phyloP scores from a whole-genome alignment of 2,888 invertebrate species.

The Chrysina gloriosa region DNA sequence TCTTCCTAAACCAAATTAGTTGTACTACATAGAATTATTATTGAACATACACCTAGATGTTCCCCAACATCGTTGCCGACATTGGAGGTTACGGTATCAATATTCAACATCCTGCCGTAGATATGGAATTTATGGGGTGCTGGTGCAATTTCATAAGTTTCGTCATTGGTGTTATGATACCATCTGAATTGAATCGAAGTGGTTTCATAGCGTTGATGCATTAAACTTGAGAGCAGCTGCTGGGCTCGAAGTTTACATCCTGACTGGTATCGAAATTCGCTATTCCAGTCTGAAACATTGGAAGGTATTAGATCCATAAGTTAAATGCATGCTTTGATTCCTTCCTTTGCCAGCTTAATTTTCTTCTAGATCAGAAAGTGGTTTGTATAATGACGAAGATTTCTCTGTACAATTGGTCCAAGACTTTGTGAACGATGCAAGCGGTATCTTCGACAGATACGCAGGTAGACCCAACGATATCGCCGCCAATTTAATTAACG shows the following conservation, averaged over 20 bases:
- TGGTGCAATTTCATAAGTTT: slow-evolving; percentile 31
- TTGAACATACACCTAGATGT: too few relatives aligned
- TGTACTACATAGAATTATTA: too few relatives aligned
- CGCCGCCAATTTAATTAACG: background rate
- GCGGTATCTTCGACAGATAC: background rate
- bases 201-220: slow-evolving; percentile 12
- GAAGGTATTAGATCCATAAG: too few relatives aligned
- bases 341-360: too few relatives aligned
- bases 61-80: background rate
- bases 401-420: slow-evolving; percentile 6
- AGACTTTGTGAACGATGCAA: slow-evolving; percentile 8
- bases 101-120: background rate
- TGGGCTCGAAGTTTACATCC: slow-evolving; percentile 8
- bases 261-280: slow-evolving; percentile 12
- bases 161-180: background rate
- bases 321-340: too few relatives aligned
- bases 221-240: background rate
- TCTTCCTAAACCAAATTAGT: too few relatives aligned
- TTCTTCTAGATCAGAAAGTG: slow-evolving; percentile 21
- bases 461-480: background rate
- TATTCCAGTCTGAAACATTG: slow-evolving; percentile 1
- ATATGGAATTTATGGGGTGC: background rate
- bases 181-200: too few relatives aligned
- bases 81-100: slow-evolving; percentile 11
- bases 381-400: slow-evolving; percentile 25